Base-by-base conservation (phyloP, 2,888 invertebrate genomes). In the Leucoptera coffeella region DNA sequence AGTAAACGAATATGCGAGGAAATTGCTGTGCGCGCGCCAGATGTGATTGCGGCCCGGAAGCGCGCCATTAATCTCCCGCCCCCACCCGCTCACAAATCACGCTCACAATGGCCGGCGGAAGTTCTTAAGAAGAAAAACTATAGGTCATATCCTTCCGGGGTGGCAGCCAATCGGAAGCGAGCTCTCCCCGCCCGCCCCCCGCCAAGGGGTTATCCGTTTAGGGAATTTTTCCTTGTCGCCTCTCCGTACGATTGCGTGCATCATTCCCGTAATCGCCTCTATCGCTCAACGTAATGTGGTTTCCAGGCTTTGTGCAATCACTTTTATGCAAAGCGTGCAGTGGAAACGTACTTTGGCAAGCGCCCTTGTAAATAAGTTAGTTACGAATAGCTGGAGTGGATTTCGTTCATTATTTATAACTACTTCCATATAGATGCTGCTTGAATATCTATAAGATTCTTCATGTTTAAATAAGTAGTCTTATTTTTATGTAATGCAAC, bases 71-170 rank as follows among this genome's bases (percentile, higher is more conserved):
- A 67, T 69, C 67, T 60, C 52, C 49, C 46, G 43, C 41, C 36
- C 35, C 40, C 36, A 32, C 32, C 33, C 26, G 27, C 30, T 49
- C 54, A 56, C 67, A 67, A 64, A 67, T 67, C 67, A 67, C 60
- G 60, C 57, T 51, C 50, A 69, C 67, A 69, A 67, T 67, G 57
- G 54, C 51, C 59, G 55, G 38, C 55, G 67, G 69, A 67, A 67
- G 65, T 65, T 62, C 69, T 67, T 67, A 65, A 65, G 67, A 65
- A 69, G 67, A 69, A 65, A 69, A 69, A 69, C 69, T 69, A 69
- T 67, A 69, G 69, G 67, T 67, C 65, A 67, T 64, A 65, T 69
- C 69, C 69, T 67, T 69, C 69, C 67, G 55, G 60, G 53, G 54
- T 46, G 52, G 44, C 55, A 56, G 58, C 67, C 67, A 69, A 69